phyloP scores from a whole-genome alignment of 1,140 invertebrate species.

The Drosophila littoralis region DNA sequence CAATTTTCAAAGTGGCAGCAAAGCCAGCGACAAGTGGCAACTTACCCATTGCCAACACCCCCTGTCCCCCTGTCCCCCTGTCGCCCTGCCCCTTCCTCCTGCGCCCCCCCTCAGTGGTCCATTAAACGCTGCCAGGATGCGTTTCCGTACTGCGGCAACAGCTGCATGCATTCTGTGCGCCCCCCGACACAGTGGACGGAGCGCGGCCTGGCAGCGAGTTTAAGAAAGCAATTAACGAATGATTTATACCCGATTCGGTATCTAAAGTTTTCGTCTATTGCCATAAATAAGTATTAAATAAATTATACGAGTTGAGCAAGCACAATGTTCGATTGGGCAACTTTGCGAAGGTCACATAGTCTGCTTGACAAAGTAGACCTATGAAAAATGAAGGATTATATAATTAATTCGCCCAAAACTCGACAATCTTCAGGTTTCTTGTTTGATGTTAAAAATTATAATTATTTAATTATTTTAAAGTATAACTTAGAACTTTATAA shows the following conservation, averaged over 20 bases:
- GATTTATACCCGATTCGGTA: conserved; percentile 7
- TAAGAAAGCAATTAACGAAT: conserved; percentile 22
- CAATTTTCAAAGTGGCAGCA: conserved; percentile 59
- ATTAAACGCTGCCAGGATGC: conserved; percentile 22
- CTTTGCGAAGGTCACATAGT: not conserved
- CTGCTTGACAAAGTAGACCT: no score
- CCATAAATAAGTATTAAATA: not conserved
- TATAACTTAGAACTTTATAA: no score
- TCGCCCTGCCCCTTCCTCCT: not conserved
- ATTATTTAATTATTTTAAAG: no score
- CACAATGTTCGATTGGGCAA: not conserved
- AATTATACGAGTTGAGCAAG: not conserved
- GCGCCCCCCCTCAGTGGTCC: conserved; percentile 3
- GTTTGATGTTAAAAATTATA: no score
- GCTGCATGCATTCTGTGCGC: not conserved
- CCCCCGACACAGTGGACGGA: no score
- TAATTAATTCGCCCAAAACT: no score
- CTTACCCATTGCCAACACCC: conserved; percentile 12
- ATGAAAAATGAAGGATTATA: no score
- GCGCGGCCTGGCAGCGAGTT: not conserved
- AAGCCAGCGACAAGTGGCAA: conserved; percentile 59
- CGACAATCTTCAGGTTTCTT: no score
- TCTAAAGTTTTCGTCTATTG: not conserved
- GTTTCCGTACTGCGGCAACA: not conserved
- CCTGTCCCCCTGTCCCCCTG: not conserved